Evolutionary conservation across 1,140 invertebrate genomes (phyloP).

Genomic region (Conopomorpha cramerella): DNA sequence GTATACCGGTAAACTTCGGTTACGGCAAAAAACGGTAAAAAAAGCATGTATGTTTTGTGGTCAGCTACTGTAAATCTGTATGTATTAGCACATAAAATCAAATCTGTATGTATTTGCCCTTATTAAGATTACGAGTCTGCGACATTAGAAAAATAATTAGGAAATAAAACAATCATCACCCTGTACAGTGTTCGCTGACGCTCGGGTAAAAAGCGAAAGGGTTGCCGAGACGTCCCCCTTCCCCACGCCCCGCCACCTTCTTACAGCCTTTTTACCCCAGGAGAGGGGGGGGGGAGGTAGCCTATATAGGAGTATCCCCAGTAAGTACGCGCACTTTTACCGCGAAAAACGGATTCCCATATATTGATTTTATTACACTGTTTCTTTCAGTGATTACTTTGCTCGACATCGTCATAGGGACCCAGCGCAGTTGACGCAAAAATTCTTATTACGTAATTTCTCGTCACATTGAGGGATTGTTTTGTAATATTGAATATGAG

Average conservation of each 20-base stretch:
- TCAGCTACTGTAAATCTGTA: not conserved
- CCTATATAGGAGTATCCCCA: too few relatives aligned
- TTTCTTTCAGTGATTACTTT: too few relatives aligned
- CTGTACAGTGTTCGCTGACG: slow-evolving; percentile 33
- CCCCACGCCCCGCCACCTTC: slow-evolving; percentile 51
- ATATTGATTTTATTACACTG: too few relatives aligned
- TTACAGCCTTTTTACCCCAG: slow-evolving; percentile 61
- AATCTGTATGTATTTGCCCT: too few relatives aligned
- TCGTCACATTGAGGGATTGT: too few relatives aligned
- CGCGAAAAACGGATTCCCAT: too few relatives aligned
- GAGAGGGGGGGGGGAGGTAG: slow-evolving; percentile 45
- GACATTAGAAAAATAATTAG: not conserved
- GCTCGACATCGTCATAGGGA: too few relatives aligned
- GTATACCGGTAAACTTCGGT: not conserved
- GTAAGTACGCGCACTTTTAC: too few relatives aligned
- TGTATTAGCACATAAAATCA: not conserved
- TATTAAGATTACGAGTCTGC: too few relatives aligned
- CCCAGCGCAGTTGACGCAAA: too few relatives aligned
- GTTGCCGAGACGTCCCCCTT: slow-evolving; percentile 49
- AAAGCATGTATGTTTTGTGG: not conserved
- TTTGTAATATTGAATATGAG: too few relatives aligned
- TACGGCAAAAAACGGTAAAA: not conserved
- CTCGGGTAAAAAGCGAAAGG: slow-evolving; percentile 46
- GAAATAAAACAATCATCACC: slow-evolving; percentile 12
- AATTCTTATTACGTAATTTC: too few relatives aligned